Conservation (phyloP, 2,888 invertebrate species). For the Bibio marci region DNA sequence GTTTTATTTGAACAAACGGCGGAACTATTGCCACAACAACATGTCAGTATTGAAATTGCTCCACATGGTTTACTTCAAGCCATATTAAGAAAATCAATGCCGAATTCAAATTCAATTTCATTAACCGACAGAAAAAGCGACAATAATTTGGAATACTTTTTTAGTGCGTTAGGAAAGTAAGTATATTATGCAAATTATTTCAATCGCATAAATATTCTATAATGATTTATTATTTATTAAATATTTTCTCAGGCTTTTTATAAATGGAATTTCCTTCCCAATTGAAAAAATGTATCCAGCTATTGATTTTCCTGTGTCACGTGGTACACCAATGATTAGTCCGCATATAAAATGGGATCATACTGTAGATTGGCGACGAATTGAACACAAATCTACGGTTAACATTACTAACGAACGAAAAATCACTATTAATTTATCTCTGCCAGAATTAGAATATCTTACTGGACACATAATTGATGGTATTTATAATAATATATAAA, state of each 20-base stretch:
- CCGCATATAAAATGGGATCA: constrained; percentile 84
- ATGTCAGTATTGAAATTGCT: constrained; percentile 71
- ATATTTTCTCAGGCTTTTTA: constrained; percentile 43
- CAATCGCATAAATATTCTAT: neutral
- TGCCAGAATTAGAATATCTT: constrained; percentile 46
- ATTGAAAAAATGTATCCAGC: constrained; percentile 59
- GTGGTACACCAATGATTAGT: constrained; percentile 70
- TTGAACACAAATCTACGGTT: constrained; percentile 49
- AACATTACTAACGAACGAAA: constrained; percentile 47
- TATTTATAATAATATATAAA: no score
- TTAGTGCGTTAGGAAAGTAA: constrained; percentile 31
- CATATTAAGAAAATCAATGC: constrained; percentile 35
- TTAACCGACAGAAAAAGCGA: constrained; percentile 39
- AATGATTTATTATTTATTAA: constrained; percentile 9
- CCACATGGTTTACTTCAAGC: constrained; percentile 82
- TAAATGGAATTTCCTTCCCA: constrained; percentile 56
- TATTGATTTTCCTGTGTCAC: constrained; percentile 65
- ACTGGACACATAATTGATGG: constrained; percentile 75
- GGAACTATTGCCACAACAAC: constrained; percentile 57
- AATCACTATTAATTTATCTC: constrained; percentile 41
- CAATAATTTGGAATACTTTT: constrained; percentile 28
- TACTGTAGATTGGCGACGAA: constrained; percentile 56
- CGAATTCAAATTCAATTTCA: constrained; percentile 36
- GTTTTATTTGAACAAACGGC: constrained; percentile 75
- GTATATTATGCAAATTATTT: constrained; percentile 15